These are phyloP conservation scores for Cheumatopsyche charites DNA, from an alignment of 1,140 invertebrate genomes.

Conservation along the genomic window DNA sequence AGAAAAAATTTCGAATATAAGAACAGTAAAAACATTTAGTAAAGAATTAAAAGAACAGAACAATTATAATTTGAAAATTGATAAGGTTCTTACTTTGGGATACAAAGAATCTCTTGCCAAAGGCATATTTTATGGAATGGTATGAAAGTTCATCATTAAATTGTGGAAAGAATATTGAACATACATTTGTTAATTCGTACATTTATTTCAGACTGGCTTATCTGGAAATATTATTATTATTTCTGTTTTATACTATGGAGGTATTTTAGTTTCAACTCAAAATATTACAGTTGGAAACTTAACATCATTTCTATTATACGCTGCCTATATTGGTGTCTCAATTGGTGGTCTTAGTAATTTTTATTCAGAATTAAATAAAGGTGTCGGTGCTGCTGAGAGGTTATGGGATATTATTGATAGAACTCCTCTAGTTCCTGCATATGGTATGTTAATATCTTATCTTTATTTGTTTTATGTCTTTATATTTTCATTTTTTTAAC, in stretches of 20 bases:
- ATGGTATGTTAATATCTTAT: constrained; percentile 59
- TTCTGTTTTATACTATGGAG: constrained; percentile 92
- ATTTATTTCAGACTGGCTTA: constrained; percentile 78
- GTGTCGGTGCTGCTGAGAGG: constrained; percentile 85
- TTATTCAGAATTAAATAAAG: constrained; percentile 93
- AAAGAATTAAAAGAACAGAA: constrained; percentile 81
- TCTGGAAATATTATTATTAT: constrained; percentile 92
- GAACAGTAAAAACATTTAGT: constrained; percentile 92
- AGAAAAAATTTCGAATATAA: constrained; percentile 91
- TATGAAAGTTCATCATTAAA: constrained; percentile 56
- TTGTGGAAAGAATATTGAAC: neutral
- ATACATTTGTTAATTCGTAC: neutral
- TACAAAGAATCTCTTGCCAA: constrained; percentile 87
- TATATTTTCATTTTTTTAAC: constrained; percentile 7
- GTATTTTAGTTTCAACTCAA: constrained; percentile 82
- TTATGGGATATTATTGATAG: constrained; percentile 91
- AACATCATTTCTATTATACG: constrained; percentile 91
- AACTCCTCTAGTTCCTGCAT: constrained; percentile 72
- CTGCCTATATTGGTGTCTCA: constrained; percentile 90
- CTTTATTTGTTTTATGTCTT: constrained; percentile 10
- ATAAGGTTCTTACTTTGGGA: constrained; percentile 77
- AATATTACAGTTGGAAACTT: constrained; percentile 87
- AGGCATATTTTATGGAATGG: constrained; percentile 91
- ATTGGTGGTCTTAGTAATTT: constrained; percentile 86
- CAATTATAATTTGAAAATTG: constrained; percentile 73